Evolutionary conservation across 2,888 invertebrate genomes (phyloP).

Genomic region (Adineta ricciae): DNA sequence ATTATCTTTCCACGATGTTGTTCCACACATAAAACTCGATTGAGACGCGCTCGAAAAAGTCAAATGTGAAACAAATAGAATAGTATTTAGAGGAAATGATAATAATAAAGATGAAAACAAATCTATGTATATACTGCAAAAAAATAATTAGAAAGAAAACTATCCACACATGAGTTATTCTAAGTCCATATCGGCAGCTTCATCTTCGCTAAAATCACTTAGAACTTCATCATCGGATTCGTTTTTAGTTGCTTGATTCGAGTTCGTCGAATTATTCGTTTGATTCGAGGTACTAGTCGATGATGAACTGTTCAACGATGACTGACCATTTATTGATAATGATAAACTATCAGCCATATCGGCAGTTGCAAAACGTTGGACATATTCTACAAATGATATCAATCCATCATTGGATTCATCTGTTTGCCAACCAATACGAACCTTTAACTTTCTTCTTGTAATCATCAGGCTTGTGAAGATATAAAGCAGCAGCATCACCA

Average conservation of each 20-base stretch:
- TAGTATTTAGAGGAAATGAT: neutral
- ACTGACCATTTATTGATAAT: neutral
- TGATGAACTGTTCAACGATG: neutral
- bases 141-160: neutral
- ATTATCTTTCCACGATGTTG: neutral
- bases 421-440: neutral
- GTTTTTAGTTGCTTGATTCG: neutral
- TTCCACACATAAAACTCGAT: neutral
- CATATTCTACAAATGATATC: neutral
- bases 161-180: neutral
- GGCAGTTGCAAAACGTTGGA: constrained; percentile 18
- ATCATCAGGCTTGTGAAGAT: constrained; percentile 97
- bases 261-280: neutral
- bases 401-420: neutral
- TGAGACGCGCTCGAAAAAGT: neutral
- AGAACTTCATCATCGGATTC: neutral
- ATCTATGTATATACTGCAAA: constrained; percentile 11
- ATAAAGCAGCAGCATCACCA: constrained; percentile 98
- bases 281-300: neutral
- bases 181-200: neutral
- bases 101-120: neutral
- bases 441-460: constrained; percentile 95
- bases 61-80: neutral
- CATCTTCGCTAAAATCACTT: constrained; percentile 8
- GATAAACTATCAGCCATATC: constrained; percentile 2